These are phyloP conservation scores for Gallinago jamesoni DNA, from an alignment of 2,113 vertebrate species.

Conservation along the genomic window DNA sequence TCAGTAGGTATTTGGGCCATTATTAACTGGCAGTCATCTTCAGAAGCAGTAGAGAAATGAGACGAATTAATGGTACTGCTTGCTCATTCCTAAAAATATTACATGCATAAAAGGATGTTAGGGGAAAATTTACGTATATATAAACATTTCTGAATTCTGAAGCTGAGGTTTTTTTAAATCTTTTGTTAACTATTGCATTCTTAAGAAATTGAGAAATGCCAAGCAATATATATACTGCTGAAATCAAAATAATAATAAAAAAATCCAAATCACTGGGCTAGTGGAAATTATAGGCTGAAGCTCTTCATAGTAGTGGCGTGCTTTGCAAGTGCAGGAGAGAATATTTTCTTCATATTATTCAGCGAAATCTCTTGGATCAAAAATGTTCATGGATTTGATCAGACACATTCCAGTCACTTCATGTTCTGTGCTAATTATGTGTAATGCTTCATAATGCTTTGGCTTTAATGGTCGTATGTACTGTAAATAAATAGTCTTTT, in stretches of 20 bases:
- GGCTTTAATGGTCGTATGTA: not conserved
- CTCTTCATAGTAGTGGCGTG: not conserved
- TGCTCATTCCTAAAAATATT: not conserved
- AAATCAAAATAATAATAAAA: not conserved
- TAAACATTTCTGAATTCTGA: not conserved
- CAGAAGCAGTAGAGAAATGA: not conserved
- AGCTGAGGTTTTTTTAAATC: not conserved
- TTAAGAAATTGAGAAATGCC: not conserved
- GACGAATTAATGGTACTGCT: not conserved
- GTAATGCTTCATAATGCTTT: not conserved
- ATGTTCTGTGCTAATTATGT: not conserved
- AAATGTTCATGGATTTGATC: not conserved
- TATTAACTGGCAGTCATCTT: not conserved
- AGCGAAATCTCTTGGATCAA: not conserved
- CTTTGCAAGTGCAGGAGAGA: not conserved
- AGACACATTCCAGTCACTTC: not conserved
- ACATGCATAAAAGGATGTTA: not conserved
- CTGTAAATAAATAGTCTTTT: not conserved
- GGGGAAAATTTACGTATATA: not conserved
- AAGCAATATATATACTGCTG: not conserved
- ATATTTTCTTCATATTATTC: not conserved
- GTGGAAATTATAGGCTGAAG: not conserved
- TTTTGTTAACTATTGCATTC: not conserved
- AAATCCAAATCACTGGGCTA: not conserved
- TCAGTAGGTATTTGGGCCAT: not conserved